Percentiles rank a stretch among this genome's conserved stretches.
phyloP scores from a whole-genome alignment of 2,797 vertebrate genomes.

The Iguana delicatissima region DNA sequence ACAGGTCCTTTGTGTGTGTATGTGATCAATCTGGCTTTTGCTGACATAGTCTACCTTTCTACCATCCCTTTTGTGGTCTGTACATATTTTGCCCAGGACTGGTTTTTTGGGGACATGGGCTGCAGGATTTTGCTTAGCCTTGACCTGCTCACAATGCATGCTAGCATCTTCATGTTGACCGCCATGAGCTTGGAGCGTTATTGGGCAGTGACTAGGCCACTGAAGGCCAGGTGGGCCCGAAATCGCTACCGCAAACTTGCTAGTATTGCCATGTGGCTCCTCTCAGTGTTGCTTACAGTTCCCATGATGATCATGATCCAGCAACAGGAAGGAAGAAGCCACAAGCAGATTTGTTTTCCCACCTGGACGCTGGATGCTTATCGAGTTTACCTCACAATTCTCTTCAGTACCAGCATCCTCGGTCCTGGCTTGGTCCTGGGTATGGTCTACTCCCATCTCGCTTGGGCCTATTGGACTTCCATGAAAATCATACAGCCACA shows the following conservation, averaged over 20 bases:
- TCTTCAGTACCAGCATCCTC: constrained; percentile 85
- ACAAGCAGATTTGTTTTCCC: constrained; percentile 87
- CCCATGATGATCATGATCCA: constrained; percentile 91
- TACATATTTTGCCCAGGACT: constrained; percentile 87
- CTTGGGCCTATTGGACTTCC: constrained; percentile 74
- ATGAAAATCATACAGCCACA: constrained; percentile 65
- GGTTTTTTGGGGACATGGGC: constrained; percentile 88
- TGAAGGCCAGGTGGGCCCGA: constrained; percentile 75
- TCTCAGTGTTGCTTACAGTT: constrained; percentile 80
- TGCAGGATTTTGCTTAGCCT: constrained; percentile 89
- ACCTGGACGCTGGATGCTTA: constrained; percentile 86
- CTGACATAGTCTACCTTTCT: constrained; percentile 89
- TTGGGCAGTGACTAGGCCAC: constrained; percentile 83
- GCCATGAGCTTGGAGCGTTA: constrained; percentile 90
- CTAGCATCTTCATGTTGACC: constrained; percentile 87
- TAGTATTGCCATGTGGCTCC: constrained; percentile 76
- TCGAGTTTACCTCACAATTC: constrained; percentile 81
- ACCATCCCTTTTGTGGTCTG: constrained; percentile 91
- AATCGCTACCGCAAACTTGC: constrained; percentile 49
- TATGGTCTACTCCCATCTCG: constrained; percentile 78
- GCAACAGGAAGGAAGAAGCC: constrained; percentile 75
- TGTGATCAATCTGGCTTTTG: constrained; percentile 86
- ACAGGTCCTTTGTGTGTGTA: constrained; percentile 86
- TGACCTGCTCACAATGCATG: constrained; percentile 90
- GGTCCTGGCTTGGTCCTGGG: constrained; percentile 82